Percentiles rank a stretch among this genome's conserved stretches.
Evolutionary conservation across 2,797 vertebrate genomes (phyloP).

Genomic region (Catamblyrhynchus diadema): DNA sequence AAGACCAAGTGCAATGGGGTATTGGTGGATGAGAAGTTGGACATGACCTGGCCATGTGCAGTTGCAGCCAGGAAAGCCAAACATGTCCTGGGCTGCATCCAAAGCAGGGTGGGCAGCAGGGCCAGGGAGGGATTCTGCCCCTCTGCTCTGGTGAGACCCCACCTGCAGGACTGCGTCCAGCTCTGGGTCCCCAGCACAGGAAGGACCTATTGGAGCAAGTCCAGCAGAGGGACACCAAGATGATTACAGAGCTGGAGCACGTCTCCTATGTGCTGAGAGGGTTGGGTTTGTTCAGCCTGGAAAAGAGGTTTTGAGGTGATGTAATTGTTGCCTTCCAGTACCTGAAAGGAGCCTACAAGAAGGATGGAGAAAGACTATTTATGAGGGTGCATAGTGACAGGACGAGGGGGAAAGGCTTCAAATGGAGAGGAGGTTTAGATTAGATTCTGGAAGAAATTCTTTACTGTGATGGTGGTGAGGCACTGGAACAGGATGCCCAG

Average conservation of each 20-base stretch:
- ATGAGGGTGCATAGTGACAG: not conserved
- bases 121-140: not conserved
- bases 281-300: not conserved
- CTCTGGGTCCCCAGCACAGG: not conserved
- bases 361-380: not conserved
- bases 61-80: not conserved
- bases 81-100: not conserved
- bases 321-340: not conserved
- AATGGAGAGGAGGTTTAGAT: not conserved
- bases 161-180: not conserved
- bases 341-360: not conserved
- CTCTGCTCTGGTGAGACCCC: not conserved
- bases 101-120: fast-evolving
- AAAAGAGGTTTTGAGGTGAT: not conserved
- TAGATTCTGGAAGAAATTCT: not conserved
- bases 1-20: not conserved
- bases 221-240: not conserved
- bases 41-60: fast-evolving
- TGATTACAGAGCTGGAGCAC: not conserved
- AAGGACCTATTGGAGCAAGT: not conserved
- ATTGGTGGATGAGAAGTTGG: not conserved
- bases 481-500: not conserved
- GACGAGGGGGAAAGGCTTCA: not conserved
- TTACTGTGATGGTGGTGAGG: not conserved
- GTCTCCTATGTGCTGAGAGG: not conserved